Conservation (phyloP, 2,888 invertebrate genomes). For the Drosophila mulleri region DNA sequence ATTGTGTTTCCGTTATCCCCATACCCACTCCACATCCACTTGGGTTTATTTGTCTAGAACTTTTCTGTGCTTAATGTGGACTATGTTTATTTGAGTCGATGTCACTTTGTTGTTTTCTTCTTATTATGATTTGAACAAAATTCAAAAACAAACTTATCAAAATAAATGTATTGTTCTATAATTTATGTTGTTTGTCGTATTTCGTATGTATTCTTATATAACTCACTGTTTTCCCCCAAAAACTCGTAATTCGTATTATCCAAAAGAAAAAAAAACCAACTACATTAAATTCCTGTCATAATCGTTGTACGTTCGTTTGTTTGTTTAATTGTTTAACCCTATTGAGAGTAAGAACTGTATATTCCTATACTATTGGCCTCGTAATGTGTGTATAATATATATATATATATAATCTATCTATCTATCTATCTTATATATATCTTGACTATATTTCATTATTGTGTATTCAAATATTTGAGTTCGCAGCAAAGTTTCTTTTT, state of each 20-base stretch:
- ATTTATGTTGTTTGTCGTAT: slow-evolving; percentile 55
- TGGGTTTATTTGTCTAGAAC: slow-evolving; percentile 21
- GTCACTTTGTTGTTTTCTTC: slow-evolving; percentile 17
- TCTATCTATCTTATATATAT: slow-evolving; percentile 18
- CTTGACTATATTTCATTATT: slow-evolving; percentile 47
- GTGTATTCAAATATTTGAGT: slow-evolving; percentile 15
- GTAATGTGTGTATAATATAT: slow-evolving; percentile 67
- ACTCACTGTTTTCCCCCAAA: slow-evolving; percentile 35
- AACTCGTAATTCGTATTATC: slow-evolving; percentile 33
- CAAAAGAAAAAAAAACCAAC: slow-evolving; percentile 15
- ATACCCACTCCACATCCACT: slow-evolving; percentile 16
- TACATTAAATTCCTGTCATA: slow-evolving; percentile 62
- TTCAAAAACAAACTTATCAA: slow-evolving; percentile 48
- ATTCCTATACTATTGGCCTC: slow-evolving; percentile 66
- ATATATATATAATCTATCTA: neutral
- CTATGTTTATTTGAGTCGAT: slow-evolving; percentile 28
- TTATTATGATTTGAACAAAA: slow-evolving; percentile 52
- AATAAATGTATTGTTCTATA: slow-evolving; percentile 46
- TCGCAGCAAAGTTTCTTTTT: slow-evolving; percentile 29
- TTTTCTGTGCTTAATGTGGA: slow-evolving; percentile 32
- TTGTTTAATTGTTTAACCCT: slow-evolving; percentile 51
- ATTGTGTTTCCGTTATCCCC: slow-evolving; percentile 10
- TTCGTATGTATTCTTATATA: slow-evolving; percentile 39
- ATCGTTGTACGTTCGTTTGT: slow-evolving; percentile 72
- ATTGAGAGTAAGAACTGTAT: slow-evolving; percentile 54